Base-by-base conservation (phyloP, 2,113 vertebrate genomes). In the Pelecanoides urinatrix region DNA sequence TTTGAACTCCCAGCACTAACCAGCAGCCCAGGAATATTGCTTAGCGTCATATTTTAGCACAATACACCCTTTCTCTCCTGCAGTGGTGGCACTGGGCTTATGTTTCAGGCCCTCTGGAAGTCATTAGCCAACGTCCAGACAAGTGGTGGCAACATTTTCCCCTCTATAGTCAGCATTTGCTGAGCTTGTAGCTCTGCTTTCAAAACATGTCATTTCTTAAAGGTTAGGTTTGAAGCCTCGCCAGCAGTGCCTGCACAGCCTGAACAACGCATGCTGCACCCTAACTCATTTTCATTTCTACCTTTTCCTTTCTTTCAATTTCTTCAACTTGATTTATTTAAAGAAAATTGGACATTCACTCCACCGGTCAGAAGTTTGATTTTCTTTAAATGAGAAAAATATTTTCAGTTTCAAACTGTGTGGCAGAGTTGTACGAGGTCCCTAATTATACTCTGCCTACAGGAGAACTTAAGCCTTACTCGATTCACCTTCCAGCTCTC, bases 171-270 rank as follows among this genome's bases (percentile, higher is more conserved):
- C 89, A 93, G 70, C 70, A 72, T 68, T 63, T 94, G 62, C 62
- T 89, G 55, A 92, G 55, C 79, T 89, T 63, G 66, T 1, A 6
- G 66, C 49, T 68, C 77, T 87, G 68, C 66, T 95, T 96, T 95
- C 8, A 14, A 90, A 96, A 92, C n/a, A 25, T 34, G n/a, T 50
- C 16, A 61, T 85, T 95, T 94, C 87, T 90, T 44, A 65, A 29
- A 85, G 16, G 47, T 75, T 32, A 32, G 10, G 56, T 62, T 36
- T 52, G 34, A 87, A 92, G 55, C 38, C n/a, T 91, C 70, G 68
- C 32, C 53, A 63, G 71, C 44, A 38, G 27, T 49, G 71, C 18
- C 47, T 44, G 58, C 44, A 79, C 58, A 77, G 52, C 27, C 84
- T 70, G 76, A 62, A 58, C 59, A 77, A 63, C 0, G 4, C 65